phyloP scores from a whole-genome alignment of 2,888 invertebrate species.

The Nomada hirtipes region DNA sequence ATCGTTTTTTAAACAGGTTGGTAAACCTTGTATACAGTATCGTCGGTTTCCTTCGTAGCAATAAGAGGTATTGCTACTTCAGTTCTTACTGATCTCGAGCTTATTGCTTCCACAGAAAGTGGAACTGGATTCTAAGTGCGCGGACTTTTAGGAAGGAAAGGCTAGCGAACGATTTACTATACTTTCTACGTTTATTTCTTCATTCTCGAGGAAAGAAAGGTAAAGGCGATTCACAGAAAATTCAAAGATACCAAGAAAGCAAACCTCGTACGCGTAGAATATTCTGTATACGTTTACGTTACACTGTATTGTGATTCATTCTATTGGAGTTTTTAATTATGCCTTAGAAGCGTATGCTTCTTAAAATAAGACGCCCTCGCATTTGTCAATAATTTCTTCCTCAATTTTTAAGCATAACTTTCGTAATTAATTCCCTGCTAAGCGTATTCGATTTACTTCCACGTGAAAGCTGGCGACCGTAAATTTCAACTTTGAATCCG shows the following conservation, averaged over 20 bases:
- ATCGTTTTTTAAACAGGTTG: slow-evolving; percentile 55
- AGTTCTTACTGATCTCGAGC: slow-evolving; percentile 72
- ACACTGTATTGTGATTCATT: background rate
- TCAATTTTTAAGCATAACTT: background rate
- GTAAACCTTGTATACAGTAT: slow-evolving; percentile 60
- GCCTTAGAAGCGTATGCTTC: background rate
- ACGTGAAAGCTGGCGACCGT: background rate
- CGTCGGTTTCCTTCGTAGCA: slow-evolving; percentile 67
- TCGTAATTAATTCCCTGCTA: background rate
- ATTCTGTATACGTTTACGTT: background rate
- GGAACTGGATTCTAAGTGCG: slow-evolving; percentile 48
- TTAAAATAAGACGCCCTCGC: background rate
- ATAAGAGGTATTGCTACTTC: slow-evolving; percentile 80
- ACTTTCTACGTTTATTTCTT: slow-evolving; percentile 27
- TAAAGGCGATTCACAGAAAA: slow-evolving; percentile 17
- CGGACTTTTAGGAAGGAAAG: slow-evolving; percentile 43
- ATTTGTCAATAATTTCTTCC: background rate
- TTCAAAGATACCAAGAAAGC: slow-evolving; percentile 39
- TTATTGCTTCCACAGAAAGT: slow-evolving; percentile 71
- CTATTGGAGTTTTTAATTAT: background rate
- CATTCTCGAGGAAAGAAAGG: background rate
- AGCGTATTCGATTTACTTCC: background rate
- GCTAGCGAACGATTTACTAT: slow-evolving; percentile 26
- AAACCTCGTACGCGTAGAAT: background rate
- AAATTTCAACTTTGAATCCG: background rate